Base-by-base conservation (phyloP, 92 coral and sea anemone genomes). In the Paramuricea clavata region DNA sequence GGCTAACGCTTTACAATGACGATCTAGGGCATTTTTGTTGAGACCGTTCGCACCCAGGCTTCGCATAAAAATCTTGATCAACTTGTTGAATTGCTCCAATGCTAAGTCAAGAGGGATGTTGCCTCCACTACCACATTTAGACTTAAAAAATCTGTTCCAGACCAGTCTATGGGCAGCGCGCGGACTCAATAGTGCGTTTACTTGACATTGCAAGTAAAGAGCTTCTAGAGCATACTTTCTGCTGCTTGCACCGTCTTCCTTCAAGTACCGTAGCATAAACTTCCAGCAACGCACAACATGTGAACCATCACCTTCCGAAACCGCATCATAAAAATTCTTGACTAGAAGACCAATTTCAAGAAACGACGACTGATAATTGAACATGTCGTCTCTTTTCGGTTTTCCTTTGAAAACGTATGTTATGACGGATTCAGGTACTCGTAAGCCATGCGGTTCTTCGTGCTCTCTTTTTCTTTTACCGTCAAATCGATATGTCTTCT, bases 201-300 rank as follows among this genome's bases (percentile, higher is more conserved):
- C 90, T 39, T 93, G 95, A 50, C 86, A 93, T 87, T 90, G 89
- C 85, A 88, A 74, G 52, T 93, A 90, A 39, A 93, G 81, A 19
- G 90, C 90, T 74, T 90, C 95, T 25, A 93, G 36, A 0, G 91
- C 83, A 70, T 93, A 93, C 91, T 91, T 91, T 5, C 61, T 82
- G n/a, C 92, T 49, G 36, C 91, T 75, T 21, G 87, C 87, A 10
- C 91, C 94, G 13, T 91, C 87, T 30, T 89, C 91, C 56, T 90
- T 84, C 1, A 89, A 84, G 74, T 92, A 92, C 81, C 82, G 74
- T 28, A 92, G 73, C 59, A 92, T 89, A 22, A 54, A 89, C 52
- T 90, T 89, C 89, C 93, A 92, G 77, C 93, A 90, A 35, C 91
- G 91, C 36, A 87, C 26, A 19, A 90, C 87, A 21, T 92, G 75